Base-by-base conservation (phyloP, 2,888 invertebrate species). In the Allolobophora icterica region DNA sequence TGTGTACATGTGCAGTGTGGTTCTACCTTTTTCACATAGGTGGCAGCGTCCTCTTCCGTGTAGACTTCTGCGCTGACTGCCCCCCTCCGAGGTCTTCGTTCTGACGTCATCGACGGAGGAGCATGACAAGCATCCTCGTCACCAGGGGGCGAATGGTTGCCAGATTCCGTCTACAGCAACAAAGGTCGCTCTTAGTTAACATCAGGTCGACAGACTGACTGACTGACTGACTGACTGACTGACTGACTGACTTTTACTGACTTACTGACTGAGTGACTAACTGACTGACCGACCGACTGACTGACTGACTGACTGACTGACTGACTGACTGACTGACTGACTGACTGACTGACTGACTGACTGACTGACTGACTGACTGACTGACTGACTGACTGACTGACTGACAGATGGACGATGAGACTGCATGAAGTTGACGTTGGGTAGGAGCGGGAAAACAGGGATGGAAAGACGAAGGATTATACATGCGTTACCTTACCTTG, bases 1-100 rank as follows among this genome's bases (percentile, higher is more conserved):
- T 33, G 33, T 35, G 15, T 35, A 84, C 33, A 15, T 1, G 84
- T 21, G 13, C n/a, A n/a, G n/a, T 21, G 21, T 52, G 6, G 52
- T 24, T 35, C n/a, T 30, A 97, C 97, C 97, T 99, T 99, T 96
- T 99, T 99, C 93, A 99, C 99, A 96, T 99, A 99, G 95, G 98
- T 98, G 93, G 99, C 98, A 94, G 99, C 99, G 96, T 99, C 99
- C 95, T 99, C 99, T 95, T 99, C 99, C 90, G 97, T 97, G 94
- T 99, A 99, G 11, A 99, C 99, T 95, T 99, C 99, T 34, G 99
- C 99, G 92, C 98, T 99, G 94, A 99, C 99, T 91, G 99, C 99
- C 42, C 99, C 99, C 92, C 99, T 97, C 92, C 99, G 96, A 21
- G 93, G 93, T 58, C 95, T 38, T 93, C 91, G 24, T 93, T 91